A percentile compares a stretch with the other conserved stretches of the same genome.
Conservation (phyloP, 2,113 vertebrate genomes). For the Myotis brandtii region DNA sequence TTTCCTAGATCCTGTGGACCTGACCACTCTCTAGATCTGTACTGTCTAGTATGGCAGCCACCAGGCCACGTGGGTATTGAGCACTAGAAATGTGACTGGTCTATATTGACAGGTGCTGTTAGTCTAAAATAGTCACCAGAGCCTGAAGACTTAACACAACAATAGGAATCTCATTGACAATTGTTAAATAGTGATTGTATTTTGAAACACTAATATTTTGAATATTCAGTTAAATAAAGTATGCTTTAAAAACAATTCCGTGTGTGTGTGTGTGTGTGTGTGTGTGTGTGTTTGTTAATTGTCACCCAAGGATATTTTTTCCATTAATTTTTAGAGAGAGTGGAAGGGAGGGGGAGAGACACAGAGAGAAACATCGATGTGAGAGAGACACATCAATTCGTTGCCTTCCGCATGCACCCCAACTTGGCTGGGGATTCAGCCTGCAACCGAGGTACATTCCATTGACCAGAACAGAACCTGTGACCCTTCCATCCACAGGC, state of each 20-base stretch:
- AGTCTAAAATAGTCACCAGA: not conserved
- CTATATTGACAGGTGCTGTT: not conserved
- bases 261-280: too few relatives aligned
- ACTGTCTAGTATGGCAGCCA: not conserved
- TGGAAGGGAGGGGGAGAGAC: too few relatives aligned
- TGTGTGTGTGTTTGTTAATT: too few relatives aligned
- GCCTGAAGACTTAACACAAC: not conserved
- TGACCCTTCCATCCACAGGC: too few relatives aligned
- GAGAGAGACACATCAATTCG: too few relatives aligned
- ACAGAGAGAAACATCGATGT: too few relatives aligned
- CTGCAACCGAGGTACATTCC: too few relatives aligned
- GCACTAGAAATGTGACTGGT: not conserved
- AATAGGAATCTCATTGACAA: not conserved
- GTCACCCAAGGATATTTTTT: too few relatives aligned
- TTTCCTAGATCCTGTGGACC: not conserved
- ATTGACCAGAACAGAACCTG: too few relatives aligned
- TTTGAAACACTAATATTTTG: not conserved
- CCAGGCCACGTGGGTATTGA: rapidly evolving
- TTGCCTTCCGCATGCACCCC: too few relatives aligned
- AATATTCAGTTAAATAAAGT: not conserved
- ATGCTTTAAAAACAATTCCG: not conserved
- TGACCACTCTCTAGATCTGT: not conserved
- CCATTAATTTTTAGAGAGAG: too few relatives aligned
- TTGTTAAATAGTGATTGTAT: not conserved
- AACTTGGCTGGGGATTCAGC: too few relatives aligned